Conservation (phyloP, 2,888 invertebrate genomes). For the Eutolmus rufibarbis region DNA sequence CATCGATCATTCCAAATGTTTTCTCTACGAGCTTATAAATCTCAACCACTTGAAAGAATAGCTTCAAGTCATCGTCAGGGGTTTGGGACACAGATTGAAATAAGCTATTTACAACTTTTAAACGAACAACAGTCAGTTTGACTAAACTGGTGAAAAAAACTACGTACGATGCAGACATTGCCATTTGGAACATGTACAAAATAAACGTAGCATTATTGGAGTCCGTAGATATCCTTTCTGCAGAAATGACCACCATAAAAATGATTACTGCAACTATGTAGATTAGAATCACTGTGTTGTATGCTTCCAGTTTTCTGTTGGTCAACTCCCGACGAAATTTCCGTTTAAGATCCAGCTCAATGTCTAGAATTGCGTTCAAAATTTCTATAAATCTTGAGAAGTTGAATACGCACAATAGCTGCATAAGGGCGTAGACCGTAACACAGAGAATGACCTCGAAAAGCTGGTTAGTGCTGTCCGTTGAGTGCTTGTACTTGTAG, state of each 20-base stretch:
- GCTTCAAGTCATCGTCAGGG: not conserved
- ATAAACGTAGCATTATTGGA: not conserved
- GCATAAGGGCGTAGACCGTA: not conserved
- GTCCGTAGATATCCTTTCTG: not conserved
- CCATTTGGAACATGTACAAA: not conserved
- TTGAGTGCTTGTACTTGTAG: not conserved
- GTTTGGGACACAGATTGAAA: not conserved
- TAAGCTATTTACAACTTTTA: not conserved
- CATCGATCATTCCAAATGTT: not conserved
- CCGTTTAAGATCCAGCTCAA: not conserved
- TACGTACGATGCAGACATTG: not conserved
- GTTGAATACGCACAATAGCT: not conserved
- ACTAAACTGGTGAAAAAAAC: slow-evolving; percentile 8
- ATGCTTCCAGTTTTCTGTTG: not conserved
- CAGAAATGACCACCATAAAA: not conserved
- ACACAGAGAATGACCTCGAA: not conserved
- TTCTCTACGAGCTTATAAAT: slow-evolving; percentile 12
- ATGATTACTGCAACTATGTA: not conserved
- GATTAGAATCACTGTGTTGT: not conserved
- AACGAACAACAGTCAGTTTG: not conserved
- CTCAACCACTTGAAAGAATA: slow-evolving; percentile 12
- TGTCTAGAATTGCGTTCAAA: not conserved
- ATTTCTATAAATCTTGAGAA: not conserved
- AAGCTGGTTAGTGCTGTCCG: slow-evolving; percentile 3
- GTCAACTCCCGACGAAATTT: not conserved